phyloP scores from a whole-genome alignment of 2,113 vertebrate species.

The Paradisaea rubra region DNA sequence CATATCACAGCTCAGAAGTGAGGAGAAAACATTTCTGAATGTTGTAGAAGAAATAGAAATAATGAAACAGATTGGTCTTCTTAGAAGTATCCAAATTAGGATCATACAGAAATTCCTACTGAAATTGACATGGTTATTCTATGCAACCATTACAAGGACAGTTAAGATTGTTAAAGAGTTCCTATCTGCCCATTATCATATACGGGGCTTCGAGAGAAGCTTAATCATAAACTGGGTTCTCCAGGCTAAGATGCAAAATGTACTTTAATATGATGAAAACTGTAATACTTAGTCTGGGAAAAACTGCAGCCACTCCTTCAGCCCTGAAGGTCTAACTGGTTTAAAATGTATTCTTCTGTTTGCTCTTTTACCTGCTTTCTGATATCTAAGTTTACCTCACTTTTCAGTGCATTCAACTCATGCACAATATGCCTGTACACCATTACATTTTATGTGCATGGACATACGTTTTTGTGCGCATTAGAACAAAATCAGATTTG shows the following conservation, averaged over 20 bases:
- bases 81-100: not conserved
- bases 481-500: not conserved
- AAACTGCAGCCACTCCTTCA: not conserved
- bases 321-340: not conserved
- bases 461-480: not conserved
- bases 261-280: not conserved
- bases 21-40: not conserved
- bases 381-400: not conserved
- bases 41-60: not conserved
- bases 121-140: not conserved
- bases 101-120: not conserved
- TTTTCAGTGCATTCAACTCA: not conserved
- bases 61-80: not conserved
- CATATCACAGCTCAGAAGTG: not conserved
- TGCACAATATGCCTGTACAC: fast-evolving
- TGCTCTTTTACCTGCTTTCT: not conserved
- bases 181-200: not conserved
- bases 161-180: not conserved
- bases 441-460: not conserved
- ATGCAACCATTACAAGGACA: not conserved
- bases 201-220: not conserved
- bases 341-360: not conserved
- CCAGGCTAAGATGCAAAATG: not conserved
- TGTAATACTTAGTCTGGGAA: not conserved
- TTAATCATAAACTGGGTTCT: not conserved